These are phyloP conservation scores for Lasioglossum vierecki DNA, from an alignment of 2,888 invertebrate species.

Conservation along the genomic window DNA sequence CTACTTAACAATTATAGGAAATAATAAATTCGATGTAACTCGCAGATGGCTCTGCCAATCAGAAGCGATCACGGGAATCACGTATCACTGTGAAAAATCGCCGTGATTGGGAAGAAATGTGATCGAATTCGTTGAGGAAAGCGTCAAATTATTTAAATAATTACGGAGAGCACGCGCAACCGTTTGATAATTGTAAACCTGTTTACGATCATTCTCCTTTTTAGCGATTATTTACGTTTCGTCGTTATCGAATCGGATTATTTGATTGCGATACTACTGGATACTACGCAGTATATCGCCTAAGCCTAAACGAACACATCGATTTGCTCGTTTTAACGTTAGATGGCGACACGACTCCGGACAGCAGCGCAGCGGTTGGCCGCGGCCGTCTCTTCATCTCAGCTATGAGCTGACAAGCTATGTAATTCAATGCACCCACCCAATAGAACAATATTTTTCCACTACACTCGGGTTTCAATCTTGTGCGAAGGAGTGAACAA, in stretches of 20 bases:
- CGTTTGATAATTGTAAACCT: not conserved
- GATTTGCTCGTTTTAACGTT: constrained; percentile 32
- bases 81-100: too few relatives aligned
- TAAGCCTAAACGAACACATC: constrained; percentile 1
- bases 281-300: too few relatives aligned
- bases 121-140: too few relatives aligned
- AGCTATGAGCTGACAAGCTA: not conserved
- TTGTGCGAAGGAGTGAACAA: not conserved
- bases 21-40: too few relatives aligned
- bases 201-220: not conserved
- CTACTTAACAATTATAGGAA: too few relatives aligned
- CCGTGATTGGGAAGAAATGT: too few relatives aligned
- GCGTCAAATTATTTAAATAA: not conserved
- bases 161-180: not conserved
- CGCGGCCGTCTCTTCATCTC: not conserved
- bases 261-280: not conserved
- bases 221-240: not conserved
- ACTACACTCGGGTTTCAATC: not conserved
- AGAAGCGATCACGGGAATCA: too few relatives aligned
- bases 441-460: not conserved
- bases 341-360: constrained; percentile 54
- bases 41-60: too few relatives aligned
- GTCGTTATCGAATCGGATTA: not conserved
- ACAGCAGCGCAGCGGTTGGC: not conserved
- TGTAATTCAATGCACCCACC: not conserved